These are phyloP conservation scores for Margaritifera margaritifera DNA, from an alignment of 2,888 invertebrate genomes.

Conservation along the genomic window DNA sequence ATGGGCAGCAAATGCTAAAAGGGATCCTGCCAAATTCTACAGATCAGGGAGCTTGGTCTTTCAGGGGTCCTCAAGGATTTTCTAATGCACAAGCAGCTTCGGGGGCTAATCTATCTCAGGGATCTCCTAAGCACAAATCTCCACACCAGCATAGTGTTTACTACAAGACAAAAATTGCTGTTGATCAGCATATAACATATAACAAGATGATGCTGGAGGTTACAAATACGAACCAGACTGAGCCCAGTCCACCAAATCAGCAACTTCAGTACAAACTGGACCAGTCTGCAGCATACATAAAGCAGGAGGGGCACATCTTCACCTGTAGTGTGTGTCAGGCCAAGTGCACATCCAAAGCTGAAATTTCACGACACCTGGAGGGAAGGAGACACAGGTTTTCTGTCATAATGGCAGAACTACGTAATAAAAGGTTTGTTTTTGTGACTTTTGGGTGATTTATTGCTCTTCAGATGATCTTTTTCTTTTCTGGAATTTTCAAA, in stretches of 20 bases:
- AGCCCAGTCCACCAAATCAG: slow-evolving; percentile 7
- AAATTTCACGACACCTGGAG: slow-evolving; percentile 38
- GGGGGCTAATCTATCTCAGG: background rate
- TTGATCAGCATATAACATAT: slow-evolving; percentile 47
- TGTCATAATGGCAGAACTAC: slow-evolving; percentile 34
- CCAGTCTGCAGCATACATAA: slow-evolving; percentile 12
- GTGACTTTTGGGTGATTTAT: background rate
- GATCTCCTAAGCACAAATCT: background rate
- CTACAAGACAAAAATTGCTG: slow-evolving; percentile 25
- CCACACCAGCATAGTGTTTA: background rate
- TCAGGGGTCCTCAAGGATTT: too few species aligned
- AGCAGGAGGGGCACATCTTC: slow-evolving; percentile 24
- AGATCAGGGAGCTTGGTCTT: too few species aligned
- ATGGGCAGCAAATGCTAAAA: background rate
- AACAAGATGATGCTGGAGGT: slow-evolving; percentile 13
- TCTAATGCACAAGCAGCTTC: too few species aligned
- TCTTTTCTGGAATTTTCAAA: too few species aligned
- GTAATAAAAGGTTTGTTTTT: slow-evolving; percentile 38
- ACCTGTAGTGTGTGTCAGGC: slow-evolving; percentile 37
- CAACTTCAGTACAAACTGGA: background rate
- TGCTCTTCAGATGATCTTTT: background rate
- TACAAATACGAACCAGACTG: slow-evolving; percentile 5
- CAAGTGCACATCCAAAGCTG: slow-evolving; percentile 34
- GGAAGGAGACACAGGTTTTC: slow-evolving; percentile 45
- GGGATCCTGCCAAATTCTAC: background rate